phyloP scores from a whole-genome alignment of 2,888 invertebrate species.

The Alentia gelatinosa region DNA sequence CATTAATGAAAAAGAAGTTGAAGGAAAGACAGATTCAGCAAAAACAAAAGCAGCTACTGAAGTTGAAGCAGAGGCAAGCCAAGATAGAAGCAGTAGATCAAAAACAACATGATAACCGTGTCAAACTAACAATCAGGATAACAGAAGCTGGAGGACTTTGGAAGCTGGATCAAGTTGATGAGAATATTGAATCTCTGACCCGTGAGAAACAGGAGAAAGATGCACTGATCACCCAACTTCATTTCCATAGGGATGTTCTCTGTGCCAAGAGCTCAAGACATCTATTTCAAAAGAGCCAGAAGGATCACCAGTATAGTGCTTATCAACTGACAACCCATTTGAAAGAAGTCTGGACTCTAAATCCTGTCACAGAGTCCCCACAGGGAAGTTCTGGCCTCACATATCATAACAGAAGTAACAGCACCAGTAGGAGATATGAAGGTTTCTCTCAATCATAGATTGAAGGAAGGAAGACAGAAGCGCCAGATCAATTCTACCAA shows the following conservation, averaged over 20 bases:
- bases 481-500: not conserved
- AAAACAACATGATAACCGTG: not conserved
- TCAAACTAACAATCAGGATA: not conserved
- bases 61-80: not conserved
- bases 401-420: not conserved
- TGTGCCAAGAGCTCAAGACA: not conserved
- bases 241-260: not conserved
- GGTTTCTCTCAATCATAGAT: not conserved
- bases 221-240: not conserved
- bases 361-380: not conserved
- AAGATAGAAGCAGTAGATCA: not conserved
- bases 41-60: not conserved
- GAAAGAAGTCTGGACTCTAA: not conserved
- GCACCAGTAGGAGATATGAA: not conserved
- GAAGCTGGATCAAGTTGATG: too few species aligned
- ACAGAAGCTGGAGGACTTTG: not conserved
- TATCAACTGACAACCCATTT: not conserved
- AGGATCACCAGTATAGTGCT: not conserved
- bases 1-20: too few species aligned
- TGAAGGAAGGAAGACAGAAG: not conserved
- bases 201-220: not conserved
- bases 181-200: too few species aligned
- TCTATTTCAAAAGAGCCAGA: not conserved
- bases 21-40: not conserved
- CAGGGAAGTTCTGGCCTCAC: not conserved